These are phyloP conservation scores for Corynorhinus townsendii DNA, from an alignment of 2,113 vertebrate genomes.

Conservation along the genomic window DNA sequence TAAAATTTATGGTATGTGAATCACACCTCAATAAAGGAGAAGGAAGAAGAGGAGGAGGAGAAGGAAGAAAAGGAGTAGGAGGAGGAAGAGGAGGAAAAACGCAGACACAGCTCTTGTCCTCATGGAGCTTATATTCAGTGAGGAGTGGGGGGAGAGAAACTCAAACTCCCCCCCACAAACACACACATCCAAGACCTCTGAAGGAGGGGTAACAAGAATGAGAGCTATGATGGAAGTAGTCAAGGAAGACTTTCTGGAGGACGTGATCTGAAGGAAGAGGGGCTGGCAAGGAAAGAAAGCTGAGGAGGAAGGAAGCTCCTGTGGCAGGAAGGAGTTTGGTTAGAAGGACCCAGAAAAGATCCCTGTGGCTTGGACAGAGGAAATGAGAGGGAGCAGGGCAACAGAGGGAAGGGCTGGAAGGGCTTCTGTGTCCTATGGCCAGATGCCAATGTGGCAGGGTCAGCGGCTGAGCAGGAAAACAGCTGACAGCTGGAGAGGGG, in stretches of 20 bases:
- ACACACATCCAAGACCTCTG: neutral
- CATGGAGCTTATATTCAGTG: neutral
- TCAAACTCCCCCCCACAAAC: neutral
- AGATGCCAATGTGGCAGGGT: neutral
- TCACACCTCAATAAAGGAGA: neutral
- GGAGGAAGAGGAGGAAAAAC: neutral
- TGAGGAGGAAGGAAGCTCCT: neutral
- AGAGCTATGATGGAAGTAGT: neutral
- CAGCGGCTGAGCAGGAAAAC: neutral
- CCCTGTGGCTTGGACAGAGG: too few relatives aligned
- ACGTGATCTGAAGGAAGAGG: neutral
- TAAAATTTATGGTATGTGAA: neutral
- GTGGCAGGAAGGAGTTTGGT: neutral
- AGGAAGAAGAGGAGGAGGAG: rapidly evolving
- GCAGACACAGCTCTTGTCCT: neutral
- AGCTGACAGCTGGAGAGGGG: neutral
- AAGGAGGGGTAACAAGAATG: neutral
- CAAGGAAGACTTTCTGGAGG: neutral
- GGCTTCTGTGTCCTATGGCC: neutral
- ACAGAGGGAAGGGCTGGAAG: neutral
- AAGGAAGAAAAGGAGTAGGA: neutral
- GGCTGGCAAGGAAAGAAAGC: neutral
- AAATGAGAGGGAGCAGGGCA: neutral
- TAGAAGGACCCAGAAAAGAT: neutral
- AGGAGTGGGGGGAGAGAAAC: rapidly evolving